Evolutionary conservation across 2,113 vertebrate species (phyloP).

Genomic region (Nanger granti): DNA sequence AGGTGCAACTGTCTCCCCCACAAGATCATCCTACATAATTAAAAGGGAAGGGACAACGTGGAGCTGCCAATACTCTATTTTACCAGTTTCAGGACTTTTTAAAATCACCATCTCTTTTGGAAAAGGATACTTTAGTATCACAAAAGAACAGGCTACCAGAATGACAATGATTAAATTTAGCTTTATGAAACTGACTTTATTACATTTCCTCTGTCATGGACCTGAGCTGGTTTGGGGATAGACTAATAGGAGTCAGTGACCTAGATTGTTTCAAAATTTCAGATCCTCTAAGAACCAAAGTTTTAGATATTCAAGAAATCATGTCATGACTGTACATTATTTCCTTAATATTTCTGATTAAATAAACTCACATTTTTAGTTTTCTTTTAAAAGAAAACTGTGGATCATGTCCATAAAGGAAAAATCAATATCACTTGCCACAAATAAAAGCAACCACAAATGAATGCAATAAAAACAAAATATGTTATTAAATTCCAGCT

Average conservation of each 20-base stretch:
- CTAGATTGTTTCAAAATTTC: background rate
- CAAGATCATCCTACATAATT: background rate
- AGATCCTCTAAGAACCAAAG: background rate
- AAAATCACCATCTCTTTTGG: background rate
- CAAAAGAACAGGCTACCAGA: background rate
- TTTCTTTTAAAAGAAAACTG: slow-evolving; percentile 36
- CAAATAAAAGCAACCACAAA: background rate
- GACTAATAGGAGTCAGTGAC: background rate
- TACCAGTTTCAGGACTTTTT: background rate
- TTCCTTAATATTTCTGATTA: slow-evolving; percentile 6
- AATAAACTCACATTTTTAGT: background rate
- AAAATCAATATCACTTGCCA: background rate
- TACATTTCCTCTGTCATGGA: background rate
- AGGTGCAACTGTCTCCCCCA: background rate
- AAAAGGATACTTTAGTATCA: background rate
- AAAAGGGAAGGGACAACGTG: background rate
- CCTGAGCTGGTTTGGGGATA: background rate
- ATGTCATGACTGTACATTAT: background rate
- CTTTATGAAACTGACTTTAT: background rate
- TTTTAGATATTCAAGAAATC: background rate
- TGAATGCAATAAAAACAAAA: slow-evolving; percentile 21
- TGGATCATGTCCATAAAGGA: background rate
- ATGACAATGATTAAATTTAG: background rate
- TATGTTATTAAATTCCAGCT: background rate
- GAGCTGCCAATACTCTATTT: background rate